Evolutionary conservation across 2,113 vertebrate genomes (phyloP).

Genomic region (Hypocryptadius cinnamomeus): DNA sequence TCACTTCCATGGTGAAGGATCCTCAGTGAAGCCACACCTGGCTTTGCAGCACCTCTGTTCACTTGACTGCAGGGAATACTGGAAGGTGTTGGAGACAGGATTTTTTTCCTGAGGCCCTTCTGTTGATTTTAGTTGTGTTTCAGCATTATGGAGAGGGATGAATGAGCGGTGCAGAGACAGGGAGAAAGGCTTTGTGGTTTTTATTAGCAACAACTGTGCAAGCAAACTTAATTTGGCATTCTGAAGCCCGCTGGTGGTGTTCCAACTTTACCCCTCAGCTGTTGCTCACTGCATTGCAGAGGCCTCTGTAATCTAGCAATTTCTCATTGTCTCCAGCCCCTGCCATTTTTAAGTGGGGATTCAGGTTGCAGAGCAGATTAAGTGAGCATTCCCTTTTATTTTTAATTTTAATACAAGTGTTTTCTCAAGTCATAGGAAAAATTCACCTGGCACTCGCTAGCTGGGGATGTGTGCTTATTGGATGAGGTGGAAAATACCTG

Average conservation of each 20-base stretch:
- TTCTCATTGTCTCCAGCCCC: slow-evolving; percentile 42
- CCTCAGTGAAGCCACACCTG: fast-evolving
- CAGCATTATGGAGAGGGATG: not conserved
- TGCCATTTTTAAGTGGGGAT: slow-evolving; percentile 9
- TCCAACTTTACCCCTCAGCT: slow-evolving; percentile 56
- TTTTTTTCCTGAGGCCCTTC: not conserved
- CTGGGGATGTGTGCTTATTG: not conserved
- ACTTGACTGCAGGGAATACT: not conserved
- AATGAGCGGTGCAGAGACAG: not conserved
- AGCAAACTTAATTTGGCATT: slow-evolving; percentile 41
- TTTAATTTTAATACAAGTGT: not conserved
- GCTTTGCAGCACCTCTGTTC: not conserved
- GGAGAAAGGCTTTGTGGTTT: slow-evolving; percentile 30
- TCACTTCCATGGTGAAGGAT: not conserved
- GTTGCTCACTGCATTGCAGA: slow-evolving; percentile 43
- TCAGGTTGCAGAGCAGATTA: not conserved
- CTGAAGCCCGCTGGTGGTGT: not conserved
- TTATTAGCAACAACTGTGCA: slow-evolving; percentile 55
- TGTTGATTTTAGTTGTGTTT: not conserved
- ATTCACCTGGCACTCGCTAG: not conserved
- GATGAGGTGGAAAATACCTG: slow-evolving; percentile 1
- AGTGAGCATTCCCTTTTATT: slow-evolving; percentile 29
- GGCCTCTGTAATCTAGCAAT: not conserved
- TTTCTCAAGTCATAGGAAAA: not conserved
- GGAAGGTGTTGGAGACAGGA: not conserved